These are phyloP conservation scores for Thymelicus acteon DNA, from an alignment of 2,888 invertebrate genomes.

Conservation along the genomic window DNA sequence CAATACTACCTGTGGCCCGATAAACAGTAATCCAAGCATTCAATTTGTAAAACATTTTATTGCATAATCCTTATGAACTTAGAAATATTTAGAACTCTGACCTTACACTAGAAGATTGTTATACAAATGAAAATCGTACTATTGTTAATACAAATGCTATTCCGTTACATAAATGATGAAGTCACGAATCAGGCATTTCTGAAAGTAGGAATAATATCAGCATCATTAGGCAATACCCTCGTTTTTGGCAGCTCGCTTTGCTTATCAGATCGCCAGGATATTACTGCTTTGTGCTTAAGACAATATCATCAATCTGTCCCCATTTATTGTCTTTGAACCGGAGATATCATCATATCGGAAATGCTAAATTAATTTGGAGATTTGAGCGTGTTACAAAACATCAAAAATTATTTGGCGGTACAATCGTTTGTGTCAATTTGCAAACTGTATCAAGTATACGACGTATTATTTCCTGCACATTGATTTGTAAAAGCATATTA, in stretches of 20 bases:
- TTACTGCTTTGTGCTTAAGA: conserved; percentile 1
- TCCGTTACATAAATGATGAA: conserved; percentile 5
- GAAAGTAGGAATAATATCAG: conserved; percentile 16
- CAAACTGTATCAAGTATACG: too few species aligned
- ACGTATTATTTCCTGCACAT: too few species aligned
- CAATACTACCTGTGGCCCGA: background rate
- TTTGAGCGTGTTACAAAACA: background rate
- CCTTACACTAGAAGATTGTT: background rate
- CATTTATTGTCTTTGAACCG: conserved; percentile 1
- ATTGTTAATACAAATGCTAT: conserved; percentile 2
- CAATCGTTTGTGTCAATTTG: background rate
- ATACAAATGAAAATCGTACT: background rate
- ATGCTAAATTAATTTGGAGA: conserved; percentile 4
- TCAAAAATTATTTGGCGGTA: background rate
- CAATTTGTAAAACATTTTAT: conserved; percentile 3
- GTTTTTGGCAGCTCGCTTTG: conserved; percentile 14
- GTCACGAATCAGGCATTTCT: conserved; percentile 19
- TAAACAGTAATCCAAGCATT: conserved; percentile 3
- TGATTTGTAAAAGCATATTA: too few species aligned
- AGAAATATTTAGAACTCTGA: conserved; percentile 6
- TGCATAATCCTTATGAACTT: conserved; percentile 1
- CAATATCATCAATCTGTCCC: conserved; percentile 21
- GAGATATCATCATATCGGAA: conserved; percentile 3
- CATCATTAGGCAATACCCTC: conserved; percentile 8
- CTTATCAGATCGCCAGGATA: conserved; percentile 24